Percentiles rank a stretch among this genome's conserved stretches.
These are phyloP conservation scores for Cepaea nemoralis DNA, from an alignment of 1,140 invertebrate genomes.

Conservation along the genomic window DNA sequence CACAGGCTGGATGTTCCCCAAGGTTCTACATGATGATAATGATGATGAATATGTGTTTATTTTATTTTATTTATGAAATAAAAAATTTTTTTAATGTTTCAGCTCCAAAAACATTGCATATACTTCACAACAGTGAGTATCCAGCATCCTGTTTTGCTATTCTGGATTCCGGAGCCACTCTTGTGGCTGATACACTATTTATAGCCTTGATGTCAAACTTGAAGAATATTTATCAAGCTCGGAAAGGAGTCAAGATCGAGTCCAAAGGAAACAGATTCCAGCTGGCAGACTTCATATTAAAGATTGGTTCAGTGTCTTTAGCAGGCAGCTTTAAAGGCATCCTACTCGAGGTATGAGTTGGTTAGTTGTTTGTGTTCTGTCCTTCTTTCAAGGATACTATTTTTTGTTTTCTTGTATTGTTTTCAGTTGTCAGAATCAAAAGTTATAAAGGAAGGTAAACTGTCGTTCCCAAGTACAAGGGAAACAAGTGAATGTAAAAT, in stretches of 20 bases:
- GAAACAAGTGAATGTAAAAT: no score
- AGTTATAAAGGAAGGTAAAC: no score
- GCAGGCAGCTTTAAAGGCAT: conserved; percentile 91
- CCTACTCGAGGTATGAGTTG: conserved; percentile 83
- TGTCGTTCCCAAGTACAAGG: no score
- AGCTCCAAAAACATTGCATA: conserved; percentile 78
- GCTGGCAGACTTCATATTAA: conserved; percentile 93
- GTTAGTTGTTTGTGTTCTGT: conserved; percentile 9
- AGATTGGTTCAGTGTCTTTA: conserved; percentile 92
- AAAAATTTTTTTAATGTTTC: no score
- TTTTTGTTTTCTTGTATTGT: background rate
- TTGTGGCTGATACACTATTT: conserved; percentile 91
- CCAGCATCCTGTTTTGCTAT: conserved; percentile 94
- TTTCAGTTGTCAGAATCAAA: background rate
- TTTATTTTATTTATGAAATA: no score
- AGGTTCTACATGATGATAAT: no score
- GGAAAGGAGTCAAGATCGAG: conserved; percentile 84
- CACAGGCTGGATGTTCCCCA: no score
- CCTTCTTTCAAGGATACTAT: background rate
- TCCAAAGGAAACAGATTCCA: conserved; percentile 93
- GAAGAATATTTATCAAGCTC: conserved; percentile 86
- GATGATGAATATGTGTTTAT: no score
- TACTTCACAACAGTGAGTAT: conserved; percentile 94
- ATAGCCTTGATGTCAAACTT: conserved; percentile 92
- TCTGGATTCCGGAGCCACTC: conserved; percentile 84